phyloP scores from a whole-genome alignment of 2,113 vertebrate species.

The Oncorhynchus clarkii region DNA sequence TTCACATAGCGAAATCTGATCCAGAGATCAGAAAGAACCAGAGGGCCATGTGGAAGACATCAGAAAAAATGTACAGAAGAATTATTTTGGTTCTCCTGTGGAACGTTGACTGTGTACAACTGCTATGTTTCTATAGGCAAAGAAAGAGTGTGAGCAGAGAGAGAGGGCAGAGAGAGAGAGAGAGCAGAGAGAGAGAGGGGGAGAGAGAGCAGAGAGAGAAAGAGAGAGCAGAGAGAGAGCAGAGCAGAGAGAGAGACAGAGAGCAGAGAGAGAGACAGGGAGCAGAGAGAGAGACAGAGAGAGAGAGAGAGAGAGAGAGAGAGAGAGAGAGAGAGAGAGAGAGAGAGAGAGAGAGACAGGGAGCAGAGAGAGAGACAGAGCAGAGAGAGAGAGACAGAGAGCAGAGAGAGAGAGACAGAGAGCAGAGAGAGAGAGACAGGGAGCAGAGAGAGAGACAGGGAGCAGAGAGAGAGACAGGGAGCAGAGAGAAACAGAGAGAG shows the following conservation, averaged over 20 bases:
- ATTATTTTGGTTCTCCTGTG: constrained; percentile 23
- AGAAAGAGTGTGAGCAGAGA: background rate
- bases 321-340: background rate
- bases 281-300: background rate
- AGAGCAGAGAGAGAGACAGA: background rate
- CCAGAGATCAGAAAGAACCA: constrained; percentile 61
- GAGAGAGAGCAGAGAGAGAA: no score
- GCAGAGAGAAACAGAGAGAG: no score
- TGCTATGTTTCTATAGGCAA: constrained; percentile 14
- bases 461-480: no score
- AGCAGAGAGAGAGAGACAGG: no score
- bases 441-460: no score
- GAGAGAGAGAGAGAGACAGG: no score
- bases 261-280: background rate
- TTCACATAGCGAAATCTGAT: constrained; percentile 69
- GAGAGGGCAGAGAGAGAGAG: background rate
- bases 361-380: no score
- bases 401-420: no score
- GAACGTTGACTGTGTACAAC: constrained; percentile 1
- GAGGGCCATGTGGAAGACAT: constrained; percentile 74
- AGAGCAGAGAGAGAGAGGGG: background rate
- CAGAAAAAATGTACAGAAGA: constrained; percentile 41
- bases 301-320: no score
- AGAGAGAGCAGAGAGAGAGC: background rate
- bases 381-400: no score